Conservation (phyloP, 2,888 invertebrate genomes). For the Ypsolopha scabrella region DNA sequence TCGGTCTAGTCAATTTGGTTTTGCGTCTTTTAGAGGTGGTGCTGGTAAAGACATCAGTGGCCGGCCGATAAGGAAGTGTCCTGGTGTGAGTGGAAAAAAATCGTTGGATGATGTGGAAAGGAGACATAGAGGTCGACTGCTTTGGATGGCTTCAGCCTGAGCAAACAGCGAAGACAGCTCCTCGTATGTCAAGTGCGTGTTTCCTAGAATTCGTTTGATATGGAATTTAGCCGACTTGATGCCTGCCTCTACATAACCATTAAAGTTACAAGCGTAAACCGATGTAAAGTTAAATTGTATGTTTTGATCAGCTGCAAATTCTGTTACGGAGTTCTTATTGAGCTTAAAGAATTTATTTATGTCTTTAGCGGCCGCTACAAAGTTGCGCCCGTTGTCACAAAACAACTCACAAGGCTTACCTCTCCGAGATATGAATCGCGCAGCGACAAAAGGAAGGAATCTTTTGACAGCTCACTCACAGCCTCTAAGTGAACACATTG, state of each 20-base stretch:
- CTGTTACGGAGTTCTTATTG: background rate
- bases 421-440: no score
- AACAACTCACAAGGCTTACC: no score
- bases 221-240: constrained; percentile 3
- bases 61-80: constrained; percentile 17
- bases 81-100: constrained; percentile 13
- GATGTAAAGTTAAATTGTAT: background rate
- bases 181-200: no score
- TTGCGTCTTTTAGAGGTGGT: background rate
- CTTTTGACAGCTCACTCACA: no score
- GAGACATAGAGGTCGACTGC: constrained; percentile 15
- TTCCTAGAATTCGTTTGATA: constrained; percentile 2
- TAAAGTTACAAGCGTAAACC: no score
- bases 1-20: background rate
- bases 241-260: background rate
- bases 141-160: no score
- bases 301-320: background rate
- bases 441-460: no score
- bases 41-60: background rate
- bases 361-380: no score
- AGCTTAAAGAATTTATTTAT: no score
- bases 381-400: no score
- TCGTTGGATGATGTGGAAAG: constrained; percentile 14
- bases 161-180: no score
- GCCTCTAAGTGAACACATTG: no score